phyloP scores from a whole-genome alignment of 2,113 vertebrate species.

The Monopterus albus region DNA sequence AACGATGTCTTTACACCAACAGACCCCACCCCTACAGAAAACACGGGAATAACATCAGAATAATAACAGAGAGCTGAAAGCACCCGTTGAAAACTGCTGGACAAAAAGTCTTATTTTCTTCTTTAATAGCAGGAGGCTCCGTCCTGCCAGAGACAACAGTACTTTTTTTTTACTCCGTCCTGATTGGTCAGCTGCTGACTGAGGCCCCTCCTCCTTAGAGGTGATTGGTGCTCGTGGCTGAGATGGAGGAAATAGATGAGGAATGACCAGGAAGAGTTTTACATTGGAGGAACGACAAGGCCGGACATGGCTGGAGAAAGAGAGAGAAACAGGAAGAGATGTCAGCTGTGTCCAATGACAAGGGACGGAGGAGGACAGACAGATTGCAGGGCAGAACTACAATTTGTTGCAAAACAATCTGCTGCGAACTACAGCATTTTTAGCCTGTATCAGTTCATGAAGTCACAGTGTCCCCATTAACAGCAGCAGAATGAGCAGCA shows the following conservation, averaged over 20 bases:
- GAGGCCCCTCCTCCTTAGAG: conserved; percentile 48
- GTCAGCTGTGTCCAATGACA: no score
- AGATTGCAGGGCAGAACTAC: no score
- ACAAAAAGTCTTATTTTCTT: conserved; percentile 33
- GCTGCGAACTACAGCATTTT: no score
- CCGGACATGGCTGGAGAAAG: conserved; percentile 92
- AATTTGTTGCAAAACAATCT: no score
- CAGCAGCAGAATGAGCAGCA: no score
- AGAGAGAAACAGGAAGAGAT: no score
- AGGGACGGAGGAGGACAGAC: no score
- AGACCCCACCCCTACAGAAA: not conserved
- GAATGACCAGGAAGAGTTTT: conserved; percentile 66
- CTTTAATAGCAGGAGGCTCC: not conserved
- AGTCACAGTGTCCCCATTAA: no score
- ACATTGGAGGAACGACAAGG: conserved; percentile 97
- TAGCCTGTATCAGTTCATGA: no score
- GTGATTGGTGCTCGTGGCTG: conserved; percentile 65
- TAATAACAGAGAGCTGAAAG: conserved; percentile 27
- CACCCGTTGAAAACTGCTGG: conserved; percentile 12
- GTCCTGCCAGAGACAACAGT: conserved; percentile 3
- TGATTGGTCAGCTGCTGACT: conserved; percentile 12
- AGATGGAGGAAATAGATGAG: no score
- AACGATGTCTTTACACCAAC: conserved; percentile 28
- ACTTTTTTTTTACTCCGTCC: not conserved
- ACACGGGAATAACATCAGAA: conserved; percentile 11